These are phyloP conservation scores for Protobothrops mucrosquamatus DNA, from an alignment of 2,113 vertebrate genomes.

Conservation along the genomic window DNA sequence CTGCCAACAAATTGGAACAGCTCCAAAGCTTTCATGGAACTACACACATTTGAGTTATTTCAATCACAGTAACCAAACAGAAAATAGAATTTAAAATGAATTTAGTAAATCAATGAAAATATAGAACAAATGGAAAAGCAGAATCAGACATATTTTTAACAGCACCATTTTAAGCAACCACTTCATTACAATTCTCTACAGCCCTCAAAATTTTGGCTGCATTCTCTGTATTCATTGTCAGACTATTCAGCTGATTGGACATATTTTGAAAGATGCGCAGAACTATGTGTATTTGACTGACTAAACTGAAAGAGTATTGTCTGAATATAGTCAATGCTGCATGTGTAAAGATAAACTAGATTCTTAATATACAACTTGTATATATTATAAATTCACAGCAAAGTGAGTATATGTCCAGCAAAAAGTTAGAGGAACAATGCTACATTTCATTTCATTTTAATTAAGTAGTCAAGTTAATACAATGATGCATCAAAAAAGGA, in stretches of 20 bases:
- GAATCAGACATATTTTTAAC: neutral
- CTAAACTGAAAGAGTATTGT: neutral
- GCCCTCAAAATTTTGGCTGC: neutral
- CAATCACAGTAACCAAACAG: neutral
- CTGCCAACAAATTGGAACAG: neutral
- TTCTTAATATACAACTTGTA: neutral
- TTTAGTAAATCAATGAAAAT: neutral
- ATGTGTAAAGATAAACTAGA: neutral
- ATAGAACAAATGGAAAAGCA: neutral
- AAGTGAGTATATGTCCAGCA: neutral
- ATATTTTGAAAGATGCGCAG: neutral
- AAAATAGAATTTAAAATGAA: neutral
- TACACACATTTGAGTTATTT: neutral
- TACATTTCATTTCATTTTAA: neutral
- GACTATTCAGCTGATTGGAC: neutral
- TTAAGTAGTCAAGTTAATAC: neutral
- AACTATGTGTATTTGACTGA: neutral
- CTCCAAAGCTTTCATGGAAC: neutral
- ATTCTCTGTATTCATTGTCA: neutral
- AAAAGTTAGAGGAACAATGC: neutral
- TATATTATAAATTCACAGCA: neutral
- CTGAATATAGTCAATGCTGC: neutral
- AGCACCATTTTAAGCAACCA: neutral
- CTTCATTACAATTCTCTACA: slow-evolving; percentile 8
- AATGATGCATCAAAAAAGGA: neutral